phyloP scores from a whole-genome alignment of 2,888 invertebrate genomes.

The Eilema sororculum region DNA sequence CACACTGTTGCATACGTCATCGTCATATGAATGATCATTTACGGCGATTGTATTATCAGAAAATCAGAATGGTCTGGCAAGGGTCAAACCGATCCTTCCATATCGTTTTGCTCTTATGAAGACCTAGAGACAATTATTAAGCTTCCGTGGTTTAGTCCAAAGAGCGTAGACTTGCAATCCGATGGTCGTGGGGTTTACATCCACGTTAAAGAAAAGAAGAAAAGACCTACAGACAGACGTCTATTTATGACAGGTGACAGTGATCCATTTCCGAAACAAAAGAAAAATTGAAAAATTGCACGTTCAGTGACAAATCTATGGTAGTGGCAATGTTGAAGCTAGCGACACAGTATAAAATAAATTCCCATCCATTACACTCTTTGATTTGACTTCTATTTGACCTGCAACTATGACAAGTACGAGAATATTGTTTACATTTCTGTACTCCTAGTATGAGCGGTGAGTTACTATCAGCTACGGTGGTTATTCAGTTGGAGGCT shows the following conservation, averaged over 20 bases:
- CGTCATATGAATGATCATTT: too few relatives aligned
- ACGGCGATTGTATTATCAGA: too few relatives aligned
- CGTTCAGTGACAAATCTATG: neutral
- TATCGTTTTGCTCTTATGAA: neutral
- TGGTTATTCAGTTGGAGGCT: neutral
- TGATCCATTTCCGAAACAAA: neutral
- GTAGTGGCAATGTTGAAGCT: neutral
- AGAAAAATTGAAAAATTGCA: neutral
- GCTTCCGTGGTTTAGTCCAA: too few relatives aligned
- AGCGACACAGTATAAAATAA: too few relatives aligned
- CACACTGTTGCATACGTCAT: neutral
- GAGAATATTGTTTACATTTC: neutral
- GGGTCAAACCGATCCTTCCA: too few relatives aligned
- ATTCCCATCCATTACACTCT: neutral
- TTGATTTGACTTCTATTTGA: conserved; percentile 1
- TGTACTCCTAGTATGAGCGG: conserved; percentile 1
- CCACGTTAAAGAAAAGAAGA: too few relatives aligned
- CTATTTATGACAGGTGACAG: neutral
- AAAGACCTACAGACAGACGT: neutral
- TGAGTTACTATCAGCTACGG: neutral
- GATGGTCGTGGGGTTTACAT: too few relatives aligned
- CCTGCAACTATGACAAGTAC: neutral
- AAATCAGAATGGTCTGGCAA: neutral
- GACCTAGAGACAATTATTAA: too few relatives aligned
- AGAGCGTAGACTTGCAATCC: too few relatives aligned